Base-by-base conservation (phyloP, 2,113 vertebrate species). In the Petrocephalus zakoni region DNA sequence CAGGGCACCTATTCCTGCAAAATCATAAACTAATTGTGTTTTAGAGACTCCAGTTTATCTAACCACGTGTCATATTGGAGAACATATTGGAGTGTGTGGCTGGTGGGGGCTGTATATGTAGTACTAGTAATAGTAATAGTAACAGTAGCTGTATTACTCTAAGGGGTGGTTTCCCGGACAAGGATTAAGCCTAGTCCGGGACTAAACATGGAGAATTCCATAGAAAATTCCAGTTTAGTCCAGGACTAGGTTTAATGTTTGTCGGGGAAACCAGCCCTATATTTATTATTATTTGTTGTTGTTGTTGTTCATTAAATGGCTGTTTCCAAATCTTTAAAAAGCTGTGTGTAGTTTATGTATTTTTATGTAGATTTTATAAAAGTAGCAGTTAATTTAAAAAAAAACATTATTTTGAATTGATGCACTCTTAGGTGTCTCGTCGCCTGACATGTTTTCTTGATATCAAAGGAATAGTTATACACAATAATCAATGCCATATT, bases 271-370 rank as follows among this genome's bases (percentile, higher is more conserved):
- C n/a, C n/a, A n/a, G n/a, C n/a, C n/a, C n/a, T n/a, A n/a, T n/a
- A n/a, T n/a, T n/a, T n/a, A n/a, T n/a, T n/a, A n/a, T n/a, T n/a
- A n/a, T n/a, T n/a, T n/a, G n/a, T n/a, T n/a, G 51, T 85, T 34
- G 13, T n/a, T 34, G 46, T 94, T 92, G 91, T 96, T 95, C 94
- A 96, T 95, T 95, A 94, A 95, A 95, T 92, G 93, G 92, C 92
- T 93, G 90, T 94, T 94, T 94, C 92, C 94, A 92, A 91, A 90
- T 93, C 29, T n/a, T 10, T 55, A 52, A 25, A 83, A 49, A 84
- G 82, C 82, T 52, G 46, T 25, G 22, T 86, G 29, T 86, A 56
- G 42, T 49, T 85, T 49, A 9, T 25, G 47, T 85, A 52, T 84
- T 58, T n/a, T n/a, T n/a, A n/a, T n/a, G n/a, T n/a, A n/a, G n/a